Conservation (phyloP, 2,113 vertebrate species). For the Petroica traversi region DNA sequence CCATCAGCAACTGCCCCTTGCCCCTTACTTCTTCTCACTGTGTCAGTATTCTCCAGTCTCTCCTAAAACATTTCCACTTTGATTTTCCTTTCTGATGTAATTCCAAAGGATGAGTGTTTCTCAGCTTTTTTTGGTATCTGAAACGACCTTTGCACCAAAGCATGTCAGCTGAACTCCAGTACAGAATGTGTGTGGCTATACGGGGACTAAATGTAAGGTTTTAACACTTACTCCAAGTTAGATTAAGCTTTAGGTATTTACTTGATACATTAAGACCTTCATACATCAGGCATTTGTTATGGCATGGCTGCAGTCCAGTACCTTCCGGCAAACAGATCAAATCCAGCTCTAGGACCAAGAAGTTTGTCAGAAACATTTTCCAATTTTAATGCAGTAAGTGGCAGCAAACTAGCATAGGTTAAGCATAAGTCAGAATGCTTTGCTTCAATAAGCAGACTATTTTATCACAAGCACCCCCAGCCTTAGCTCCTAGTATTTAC, state of each 20-base stretch:
- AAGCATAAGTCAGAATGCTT: background rate
- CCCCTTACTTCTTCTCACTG: background rate
- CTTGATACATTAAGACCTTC: background rate
- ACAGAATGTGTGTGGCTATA: accelerated
- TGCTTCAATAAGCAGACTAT: background rate
- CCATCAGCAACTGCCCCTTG: background rate
- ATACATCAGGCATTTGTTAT: background rate
- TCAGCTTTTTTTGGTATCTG: background rate
- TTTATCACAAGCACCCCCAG: background rate
- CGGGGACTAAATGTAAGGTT: background rate
- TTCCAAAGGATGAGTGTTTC: background rate
- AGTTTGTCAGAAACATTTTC: background rate
- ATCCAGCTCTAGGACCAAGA: background rate
- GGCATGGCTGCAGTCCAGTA: background rate
- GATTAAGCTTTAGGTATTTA: background rate
- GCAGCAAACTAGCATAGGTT: background rate
- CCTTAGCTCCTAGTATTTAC: background rate
- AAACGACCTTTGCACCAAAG: background rate
- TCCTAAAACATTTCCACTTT: background rate
- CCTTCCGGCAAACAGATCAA: background rate
- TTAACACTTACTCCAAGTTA: background rate
- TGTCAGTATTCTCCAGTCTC: background rate
- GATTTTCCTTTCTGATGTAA: background rate
- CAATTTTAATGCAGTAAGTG: background rate
- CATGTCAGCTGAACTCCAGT: background rate